Conservation (phyloP, 1,140 invertebrate species). For the Sminthurides bifidus region DNA sequence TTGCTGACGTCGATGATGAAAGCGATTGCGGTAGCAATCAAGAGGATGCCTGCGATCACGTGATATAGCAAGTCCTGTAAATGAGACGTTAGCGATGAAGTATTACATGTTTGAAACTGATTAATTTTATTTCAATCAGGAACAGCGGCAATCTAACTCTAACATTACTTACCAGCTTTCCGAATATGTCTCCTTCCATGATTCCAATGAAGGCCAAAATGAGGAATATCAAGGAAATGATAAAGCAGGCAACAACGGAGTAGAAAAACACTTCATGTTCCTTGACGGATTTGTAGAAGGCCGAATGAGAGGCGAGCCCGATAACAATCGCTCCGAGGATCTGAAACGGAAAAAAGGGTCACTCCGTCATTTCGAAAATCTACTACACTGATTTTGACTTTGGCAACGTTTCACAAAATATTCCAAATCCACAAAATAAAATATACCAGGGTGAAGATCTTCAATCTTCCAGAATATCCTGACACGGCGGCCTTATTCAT, state of each 20-base stretch:
- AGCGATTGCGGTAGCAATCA: constrained; percentile 3
- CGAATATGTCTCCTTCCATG: constrained; percentile 3
- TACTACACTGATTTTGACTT: neutral
- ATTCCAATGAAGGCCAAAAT: neutral
- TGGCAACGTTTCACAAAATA: neutral
- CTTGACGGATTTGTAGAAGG: neutral
- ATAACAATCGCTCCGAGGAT: constrained; percentile 2
- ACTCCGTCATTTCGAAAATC: neutral
- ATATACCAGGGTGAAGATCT: constrained; percentile 3
- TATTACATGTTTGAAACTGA: neutral
- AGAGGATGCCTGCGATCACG: neutral
- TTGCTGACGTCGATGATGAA: constrained; percentile 2
- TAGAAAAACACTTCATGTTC: constrained; percentile 11
- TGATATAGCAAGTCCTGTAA: constrained; percentile 3
- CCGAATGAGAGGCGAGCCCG: neutral
- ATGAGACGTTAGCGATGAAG: neutral
- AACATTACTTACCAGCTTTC: neutral
- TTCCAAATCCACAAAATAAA: neutral
- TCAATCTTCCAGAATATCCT: neutral
- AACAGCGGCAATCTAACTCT: neutral
- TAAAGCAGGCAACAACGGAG: neutral
- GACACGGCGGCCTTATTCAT: constrained; percentile 2
- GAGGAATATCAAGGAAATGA: constrained; percentile 1
- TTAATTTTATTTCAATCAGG: neutral
- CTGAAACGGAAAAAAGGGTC: neutral